Percentiles rank a stretch among this genome's conserved stretches.
Conservation (phyloP, 1,140 invertebrate genomes). For the Penaeus japonicus region DNA sequence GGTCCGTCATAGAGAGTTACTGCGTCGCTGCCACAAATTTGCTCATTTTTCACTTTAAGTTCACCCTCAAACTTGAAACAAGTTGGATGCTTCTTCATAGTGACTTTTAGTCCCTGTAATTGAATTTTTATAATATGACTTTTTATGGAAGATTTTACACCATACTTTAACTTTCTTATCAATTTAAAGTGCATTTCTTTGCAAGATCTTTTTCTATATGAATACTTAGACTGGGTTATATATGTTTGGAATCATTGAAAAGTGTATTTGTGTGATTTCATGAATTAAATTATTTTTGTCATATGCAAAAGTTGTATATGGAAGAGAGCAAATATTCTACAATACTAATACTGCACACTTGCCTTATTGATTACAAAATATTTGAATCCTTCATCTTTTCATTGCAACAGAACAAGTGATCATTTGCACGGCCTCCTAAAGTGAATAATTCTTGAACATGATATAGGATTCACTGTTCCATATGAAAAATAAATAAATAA, state of each 20-base stretch:
- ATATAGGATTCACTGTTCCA: neutral
- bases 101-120: slow-evolving; percentile 68
- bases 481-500: neutral
- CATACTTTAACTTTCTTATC: too few species aligned
- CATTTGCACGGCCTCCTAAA: neutral
- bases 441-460: neutral
- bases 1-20: slow-evolving; percentile 69
- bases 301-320: neutral
- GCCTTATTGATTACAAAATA: too few species aligned
- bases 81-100: slow-evolving; percentile 72
- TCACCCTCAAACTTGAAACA: slow-evolving; percentile 67
- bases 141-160: too few species aligned
- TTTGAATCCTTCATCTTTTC: too few species aligned
- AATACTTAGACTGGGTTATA: too few species aligned
- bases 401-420: neutral
- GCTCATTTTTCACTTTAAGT: slow-evolving; percentile 66
- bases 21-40: slow-evolving; percentile 60
- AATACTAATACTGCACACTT: too few species aligned
- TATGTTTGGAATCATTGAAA: too few species aligned
- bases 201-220: too few species aligned
- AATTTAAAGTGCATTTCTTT: too few species aligned
- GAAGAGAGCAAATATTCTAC: too few species aligned
- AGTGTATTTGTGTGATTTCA: neutral
- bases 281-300: neutral
- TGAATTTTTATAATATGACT: neutral